Conservation (phyloP, 30 jellyfish, hydroid and myxozoan species). For the Turritopsis rubra region DNA sequence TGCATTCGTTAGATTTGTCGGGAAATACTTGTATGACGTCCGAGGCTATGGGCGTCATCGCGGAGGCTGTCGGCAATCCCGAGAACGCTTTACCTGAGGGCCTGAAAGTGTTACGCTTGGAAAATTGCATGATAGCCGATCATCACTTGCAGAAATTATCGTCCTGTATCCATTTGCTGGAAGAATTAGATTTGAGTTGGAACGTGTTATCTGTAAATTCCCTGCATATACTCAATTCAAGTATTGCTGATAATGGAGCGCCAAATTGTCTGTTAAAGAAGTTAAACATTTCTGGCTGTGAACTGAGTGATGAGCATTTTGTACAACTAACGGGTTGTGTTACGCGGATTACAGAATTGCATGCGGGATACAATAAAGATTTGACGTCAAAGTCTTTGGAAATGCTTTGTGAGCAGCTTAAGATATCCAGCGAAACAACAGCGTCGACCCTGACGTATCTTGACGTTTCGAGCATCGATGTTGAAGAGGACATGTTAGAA, state of each 20-base stretch:
- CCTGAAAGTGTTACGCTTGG: background rate
- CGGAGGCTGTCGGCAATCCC: background rate
- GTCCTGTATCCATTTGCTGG: background rate
- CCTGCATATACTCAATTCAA: background rate
- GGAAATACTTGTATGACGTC: slow-evolving; percentile 4
- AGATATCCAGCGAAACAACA: background rate
- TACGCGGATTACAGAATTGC: background rate
- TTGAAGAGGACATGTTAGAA: background rate
- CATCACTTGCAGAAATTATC: background rate
- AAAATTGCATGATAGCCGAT: background rate
- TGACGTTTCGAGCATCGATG: background rate
- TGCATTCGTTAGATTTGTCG: slow-evolving; percentile 4
- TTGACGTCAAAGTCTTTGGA: background rate
- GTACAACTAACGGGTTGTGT: background rate
- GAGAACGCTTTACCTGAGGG: background rate
- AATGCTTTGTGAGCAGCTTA: background rate
- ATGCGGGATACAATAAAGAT: slow-evolving; percentile 1
- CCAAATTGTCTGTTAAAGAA: background rate
- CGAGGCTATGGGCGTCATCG: background rate
- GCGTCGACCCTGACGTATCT: background rate
- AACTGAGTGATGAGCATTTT: slow-evolving; percentile 6
- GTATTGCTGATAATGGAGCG: background rate
- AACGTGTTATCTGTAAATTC: background rate
- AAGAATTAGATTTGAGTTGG: slow-evolving; percentile 6
- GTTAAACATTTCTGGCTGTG: background rate